Conservation (phyloP, 2,888 invertebrate genomes). For the Hetaerina titia region DNA sequence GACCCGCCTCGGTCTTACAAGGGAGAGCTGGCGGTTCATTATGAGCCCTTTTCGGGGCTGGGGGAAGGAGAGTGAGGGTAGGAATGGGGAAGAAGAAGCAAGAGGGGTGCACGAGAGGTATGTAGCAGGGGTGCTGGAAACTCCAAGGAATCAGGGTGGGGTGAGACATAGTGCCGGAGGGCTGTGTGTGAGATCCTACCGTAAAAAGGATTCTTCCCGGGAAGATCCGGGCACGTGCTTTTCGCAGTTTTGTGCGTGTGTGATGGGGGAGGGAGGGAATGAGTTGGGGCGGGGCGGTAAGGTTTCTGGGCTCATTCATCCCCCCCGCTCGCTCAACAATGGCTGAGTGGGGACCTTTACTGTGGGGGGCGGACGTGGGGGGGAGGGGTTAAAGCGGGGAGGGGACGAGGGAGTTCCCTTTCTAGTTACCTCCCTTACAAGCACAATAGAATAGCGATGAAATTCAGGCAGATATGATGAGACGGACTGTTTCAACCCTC, state of each 20-base stretch:
- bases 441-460: not conserved
- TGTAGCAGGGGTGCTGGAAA: not conserved
- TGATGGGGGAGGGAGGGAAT: not conserved
- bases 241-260: not conserved
- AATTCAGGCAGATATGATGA: not conserved
- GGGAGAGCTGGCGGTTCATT: constrained; percentile 29
- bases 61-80: no score
- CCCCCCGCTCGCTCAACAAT: not conserved
- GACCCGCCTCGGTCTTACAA: not conserved
- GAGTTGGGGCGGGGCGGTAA: not conserved
- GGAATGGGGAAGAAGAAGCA: not conserved
- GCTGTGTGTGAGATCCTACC: not conserved
- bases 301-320: not conserved
- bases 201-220: not conserved
- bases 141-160: not conserved
- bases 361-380: not conserved
- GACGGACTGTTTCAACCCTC: not conserved
- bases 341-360: not conserved
- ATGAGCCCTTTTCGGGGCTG: not conserved
- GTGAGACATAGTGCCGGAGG: not conserved
- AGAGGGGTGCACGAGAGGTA: not conserved
- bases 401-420: not conserved
- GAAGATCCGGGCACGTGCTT: not conserved
- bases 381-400: not conserved
- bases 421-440: not conserved